Evolutionary conservation across 2,797 vertebrate genomes (phyloP).

Genomic region (Acanthurus lineatus): DNA sequence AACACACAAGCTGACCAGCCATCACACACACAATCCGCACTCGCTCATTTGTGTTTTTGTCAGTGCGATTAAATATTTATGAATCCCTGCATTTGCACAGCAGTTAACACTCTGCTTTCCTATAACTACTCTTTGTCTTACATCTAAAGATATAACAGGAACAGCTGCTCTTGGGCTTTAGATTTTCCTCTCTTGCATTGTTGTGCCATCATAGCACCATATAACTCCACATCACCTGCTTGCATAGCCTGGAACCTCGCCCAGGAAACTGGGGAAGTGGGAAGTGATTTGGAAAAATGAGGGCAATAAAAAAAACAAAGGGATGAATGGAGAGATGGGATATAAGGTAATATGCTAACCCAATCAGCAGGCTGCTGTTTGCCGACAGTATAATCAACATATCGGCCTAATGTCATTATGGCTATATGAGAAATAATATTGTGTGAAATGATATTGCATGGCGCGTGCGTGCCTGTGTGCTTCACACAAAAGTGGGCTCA

Average conservation of each 20-base stretch:
- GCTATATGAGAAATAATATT: slow-evolving; percentile 85
- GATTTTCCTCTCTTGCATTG: slow-evolving; percentile 44
- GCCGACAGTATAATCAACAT: slow-evolving; percentile 85
- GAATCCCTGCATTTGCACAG: slow-evolving; percentile 27
- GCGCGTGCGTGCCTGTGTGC: slow-evolving; percentile 46
- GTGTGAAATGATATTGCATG: slow-evolving; percentile 79
- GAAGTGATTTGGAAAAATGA: slow-evolving; percentile 86
- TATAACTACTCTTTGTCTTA: slow-evolving; percentile 22
- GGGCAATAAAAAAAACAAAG: slow-evolving; percentile 81
- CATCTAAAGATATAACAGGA: slow-evolving; percentile 13
- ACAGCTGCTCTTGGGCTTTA: slow-evolving; percentile 51
- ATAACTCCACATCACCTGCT: slow-evolving; percentile 78
- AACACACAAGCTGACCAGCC: slow-evolving; percentile 36
- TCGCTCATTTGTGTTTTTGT: slow-evolving; percentile 38
- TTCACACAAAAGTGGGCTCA: slow-evolving; percentile 53
- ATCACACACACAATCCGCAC: not conserved
- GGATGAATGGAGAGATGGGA: slow-evolving; percentile 82
- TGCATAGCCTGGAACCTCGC: slow-evolving; percentile 80
- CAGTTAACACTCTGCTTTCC: slow-evolving; percentile 27
- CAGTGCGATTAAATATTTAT: slow-evolving; percentile 48
- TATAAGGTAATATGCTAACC: slow-evolving; percentile 85
- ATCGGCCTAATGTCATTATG: slow-evolving; percentile 84
- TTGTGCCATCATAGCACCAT: slow-evolving; percentile 70
- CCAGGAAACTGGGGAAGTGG: slow-evolving; percentile 76
- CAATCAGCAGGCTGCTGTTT: slow-evolving; percentile 85